These are phyloP conservation scores for Champsocephalus gunnari DNA, from an alignment of 2,797 vertebrate genomes.

Conservation along the genomic window DNA sequence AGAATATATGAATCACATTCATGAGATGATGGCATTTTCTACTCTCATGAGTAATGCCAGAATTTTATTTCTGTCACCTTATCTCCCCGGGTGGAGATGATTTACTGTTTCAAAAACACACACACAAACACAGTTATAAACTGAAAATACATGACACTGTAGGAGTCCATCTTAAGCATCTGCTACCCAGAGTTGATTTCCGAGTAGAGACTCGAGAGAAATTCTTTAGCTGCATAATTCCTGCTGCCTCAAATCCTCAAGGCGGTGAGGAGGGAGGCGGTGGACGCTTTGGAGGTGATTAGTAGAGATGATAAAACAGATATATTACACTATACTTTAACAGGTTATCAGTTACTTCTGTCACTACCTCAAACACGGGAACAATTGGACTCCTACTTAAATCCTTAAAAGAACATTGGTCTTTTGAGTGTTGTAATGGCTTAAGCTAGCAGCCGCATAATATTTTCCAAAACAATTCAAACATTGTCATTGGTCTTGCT, in stretches of 20 bases:
- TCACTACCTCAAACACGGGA: neutral
- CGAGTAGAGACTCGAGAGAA: slow-evolving; percentile 23
- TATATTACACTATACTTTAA: neutral
- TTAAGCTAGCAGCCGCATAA: neutral
- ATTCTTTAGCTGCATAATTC: slow-evolving; percentile 47
- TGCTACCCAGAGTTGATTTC: slow-evolving; percentile 36
- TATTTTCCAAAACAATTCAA: neutral
- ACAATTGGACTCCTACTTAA: neutral
- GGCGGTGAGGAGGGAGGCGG: slow-evolving; percentile 18
- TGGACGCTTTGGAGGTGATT: slow-evolving; percentile 23
- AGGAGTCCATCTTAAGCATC: slow-evolving; percentile 38
- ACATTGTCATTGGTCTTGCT: neutral
- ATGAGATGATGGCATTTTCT: neutral
- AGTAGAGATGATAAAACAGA: slow-evolving; percentile 29
- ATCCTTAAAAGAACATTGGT: neutral
- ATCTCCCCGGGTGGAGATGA: slow-evolving; percentile 19
- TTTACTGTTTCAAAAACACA: slow-evolving; percentile 13
- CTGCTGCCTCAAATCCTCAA: slow-evolving; percentile 29
- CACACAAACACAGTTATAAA: neutral
- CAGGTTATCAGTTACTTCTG: slow-evolving; percentile 5
- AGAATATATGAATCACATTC: slow-evolving; percentile 17
- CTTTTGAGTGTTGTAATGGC: neutral
- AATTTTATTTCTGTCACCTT: slow-evolving; percentile 32
- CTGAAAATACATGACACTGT: slow-evolving; percentile 33
- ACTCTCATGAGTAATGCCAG: slow-evolving; percentile 20